Percentiles rank a stretch among this genome's conserved stretches.
phyloP scores from a whole-genome alignment of 1,140 invertebrate genomes.

The Palaemon carinicauda region DNA sequence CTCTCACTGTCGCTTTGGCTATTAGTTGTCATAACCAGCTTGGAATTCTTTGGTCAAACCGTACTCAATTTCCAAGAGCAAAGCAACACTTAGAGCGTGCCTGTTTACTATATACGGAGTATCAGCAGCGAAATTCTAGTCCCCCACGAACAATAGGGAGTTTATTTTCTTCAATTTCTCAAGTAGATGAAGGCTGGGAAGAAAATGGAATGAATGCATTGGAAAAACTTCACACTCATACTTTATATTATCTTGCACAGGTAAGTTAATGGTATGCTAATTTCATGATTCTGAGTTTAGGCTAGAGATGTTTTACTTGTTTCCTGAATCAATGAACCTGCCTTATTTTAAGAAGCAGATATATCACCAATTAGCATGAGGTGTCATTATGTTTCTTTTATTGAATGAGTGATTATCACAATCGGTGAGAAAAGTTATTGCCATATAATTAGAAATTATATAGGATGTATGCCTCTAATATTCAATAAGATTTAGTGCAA shows the following conservation, averaged over 20 bases:
- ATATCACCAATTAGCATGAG: too few relatives aligned
- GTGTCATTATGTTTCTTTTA: too few relatives aligned
- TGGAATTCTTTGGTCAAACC: conserved; percentile 79
- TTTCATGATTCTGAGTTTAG: not conserved
- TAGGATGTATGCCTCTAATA: too few relatives aligned
- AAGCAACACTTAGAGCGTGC: conserved; percentile 75
- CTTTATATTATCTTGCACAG: conserved; percentile 83
- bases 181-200: conserved; percentile 63
- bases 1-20: conserved; percentile 71
- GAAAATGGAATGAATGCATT: conserved; percentile 68
- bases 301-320: too few relatives aligned
- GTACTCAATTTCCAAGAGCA: conserved; percentile 73
- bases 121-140: conserved; percentile 61
- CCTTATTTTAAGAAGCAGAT: too few relatives aligned
- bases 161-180: conserved; percentile 66
- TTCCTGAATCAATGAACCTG: too few relatives aligned
- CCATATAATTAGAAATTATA: too few relatives aligned
- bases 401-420: too few relatives aligned
- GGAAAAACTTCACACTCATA: conserved; percentile 83
- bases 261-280: conserved; percentile 24
- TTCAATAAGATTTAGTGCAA: too few relatives aligned
- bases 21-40: conserved; percentile 81
- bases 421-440: too few relatives aligned
- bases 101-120: conserved; percentile 74
- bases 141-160: conserved; percentile 58